phyloP scores from a whole-genome alignment of 1,140 invertebrate species.

The Saccostrea echinata region DNA sequence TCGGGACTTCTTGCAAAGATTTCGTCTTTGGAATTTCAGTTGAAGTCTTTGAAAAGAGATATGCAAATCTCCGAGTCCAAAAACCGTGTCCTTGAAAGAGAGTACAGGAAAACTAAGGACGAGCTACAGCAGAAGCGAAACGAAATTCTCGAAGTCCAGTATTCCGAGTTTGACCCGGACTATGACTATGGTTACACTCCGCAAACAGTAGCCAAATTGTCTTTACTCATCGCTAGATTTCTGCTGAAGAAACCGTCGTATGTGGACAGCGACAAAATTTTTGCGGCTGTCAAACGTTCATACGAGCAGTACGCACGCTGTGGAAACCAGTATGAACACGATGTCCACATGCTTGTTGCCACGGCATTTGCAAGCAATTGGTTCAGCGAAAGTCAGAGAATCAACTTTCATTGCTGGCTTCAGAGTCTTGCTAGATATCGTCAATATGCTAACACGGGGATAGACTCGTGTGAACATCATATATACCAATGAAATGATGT shows the following conservation, averaged over 20 bases:
- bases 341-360: constrained; percentile 77
- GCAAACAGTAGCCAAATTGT: constrained; percentile 71
- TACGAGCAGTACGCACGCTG: constrained; percentile 70
- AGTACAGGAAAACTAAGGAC: constrained; percentile 66
- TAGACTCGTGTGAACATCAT: constrained; percentile 23
- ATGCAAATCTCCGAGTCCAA: constrained; percentile 69
- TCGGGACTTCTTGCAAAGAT: constrained; percentile 67
- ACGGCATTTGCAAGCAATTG: constrained; percentile 76
- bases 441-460: constrained; percentile 50
- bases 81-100: constrained; percentile 68
- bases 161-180: constrained; percentile 70
- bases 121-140: constrained; percentile 67
- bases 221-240: constrained; percentile 71
- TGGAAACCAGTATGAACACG: constrained; percentile 67
- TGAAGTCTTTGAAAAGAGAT: constrained; percentile 68
- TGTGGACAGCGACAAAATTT: constrained; percentile 71
- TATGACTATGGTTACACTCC: constrained; percentile 72
- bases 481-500: not conserved
- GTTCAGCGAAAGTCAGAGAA: constrained; percentile 70
- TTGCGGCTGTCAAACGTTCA: constrained; percentile 66
- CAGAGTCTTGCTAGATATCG: constrained; percentile 69
- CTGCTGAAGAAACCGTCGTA: constrained; percentile 71
- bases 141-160: constrained; percentile 66
- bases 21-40: constrained; percentile 66
- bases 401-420: constrained; percentile 72